A percentile compares a stretch with the other conserved stretches of the same genome.
These are phyloP conservation scores for Orycteropus afer DNA, from an alignment of 2,113 vertebrate genomes.

Conservation along the genomic window DNA sequence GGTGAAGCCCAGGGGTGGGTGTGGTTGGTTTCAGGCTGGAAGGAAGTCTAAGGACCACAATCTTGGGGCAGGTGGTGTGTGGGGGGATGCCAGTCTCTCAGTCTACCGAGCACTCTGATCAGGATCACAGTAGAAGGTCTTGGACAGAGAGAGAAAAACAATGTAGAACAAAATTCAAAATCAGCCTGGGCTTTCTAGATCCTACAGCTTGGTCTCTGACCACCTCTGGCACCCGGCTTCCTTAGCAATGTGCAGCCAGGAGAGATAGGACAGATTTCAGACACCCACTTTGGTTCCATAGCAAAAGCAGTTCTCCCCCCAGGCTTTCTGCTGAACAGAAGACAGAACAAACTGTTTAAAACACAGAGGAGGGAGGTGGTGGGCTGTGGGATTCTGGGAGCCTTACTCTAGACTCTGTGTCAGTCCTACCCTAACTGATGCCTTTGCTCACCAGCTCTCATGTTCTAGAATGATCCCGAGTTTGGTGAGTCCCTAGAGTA, in stretches of 20 bases:
- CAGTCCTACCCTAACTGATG: neutral
- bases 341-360: constrained; percentile 74
- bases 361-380: constrained; percentile 53
- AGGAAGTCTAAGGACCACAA: neutral
- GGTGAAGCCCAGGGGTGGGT: neutral
- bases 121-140: neutral
- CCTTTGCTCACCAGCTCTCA: neutral
- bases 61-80: no score
- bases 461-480: constrained; percentile 18
- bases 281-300: constrained; percentile 69
- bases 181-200: neutral
- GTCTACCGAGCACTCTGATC: neutral
- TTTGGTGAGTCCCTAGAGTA: neutral
- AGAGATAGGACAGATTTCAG: constrained; percentile 72
- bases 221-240: constrained; percentile 38
- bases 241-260: neutral
- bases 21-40: neutral
- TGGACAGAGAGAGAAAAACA: neutral
- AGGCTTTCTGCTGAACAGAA: constrained; percentile 44
- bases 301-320: constrained; percentile 34
- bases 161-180: neutral
- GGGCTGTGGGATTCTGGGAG: constrained; percentile 2
- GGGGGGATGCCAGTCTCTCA: neutral
- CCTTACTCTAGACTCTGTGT: neutral
- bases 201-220: neutral